These are phyloP conservation scores for Hyalella azteca DNA, from an alignment of 2,888 invertebrate species.

Conservation along the genomic window DNA sequence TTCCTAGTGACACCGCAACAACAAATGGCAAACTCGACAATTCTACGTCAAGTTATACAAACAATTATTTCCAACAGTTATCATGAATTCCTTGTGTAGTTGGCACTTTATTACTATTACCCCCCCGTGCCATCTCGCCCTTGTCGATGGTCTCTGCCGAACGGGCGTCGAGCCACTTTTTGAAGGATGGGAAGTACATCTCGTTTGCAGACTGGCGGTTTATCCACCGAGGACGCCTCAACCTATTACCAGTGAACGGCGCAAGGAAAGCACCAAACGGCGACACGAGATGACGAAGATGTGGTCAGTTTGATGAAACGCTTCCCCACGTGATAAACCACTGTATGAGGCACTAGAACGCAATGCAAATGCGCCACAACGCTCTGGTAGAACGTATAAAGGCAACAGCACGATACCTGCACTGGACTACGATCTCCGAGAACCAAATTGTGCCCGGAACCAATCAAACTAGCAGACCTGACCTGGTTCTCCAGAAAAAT, in stretches of 20 bases:
- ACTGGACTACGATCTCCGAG: not conserved
- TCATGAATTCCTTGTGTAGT: too few relatives aligned
- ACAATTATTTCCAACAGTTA: too few relatives aligned
- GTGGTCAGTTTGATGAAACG: conserved; percentile 60
- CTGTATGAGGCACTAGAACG: conserved; percentile 60
- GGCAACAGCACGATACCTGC: not conserved
- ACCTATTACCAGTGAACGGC: conserved; percentile 60
- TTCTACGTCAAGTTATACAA: too few relatives aligned
- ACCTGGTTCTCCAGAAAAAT: not conserved
- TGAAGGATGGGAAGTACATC: too few relatives aligned
- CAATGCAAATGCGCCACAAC: not conserved
- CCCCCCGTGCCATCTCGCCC: too few relatives aligned
- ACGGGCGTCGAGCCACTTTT: too few relatives aligned
- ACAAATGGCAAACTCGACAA: too few relatives aligned
- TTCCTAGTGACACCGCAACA: too few relatives aligned
- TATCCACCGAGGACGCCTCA: too few relatives aligned
- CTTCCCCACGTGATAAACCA: conserved; percentile 62
- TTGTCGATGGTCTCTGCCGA: too few relatives aligned
- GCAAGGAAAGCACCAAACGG: not conserved
- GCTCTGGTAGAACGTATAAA: not conserved
- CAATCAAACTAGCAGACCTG: not conserved
- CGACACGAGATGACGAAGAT: conserved; percentile 59
- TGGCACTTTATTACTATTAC: too few relatives aligned
- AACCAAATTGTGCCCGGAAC: not conserved
- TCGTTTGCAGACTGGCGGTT: too few relatives aligned